phyloP scores from a whole-genome alignment of 2,888 invertebrate species.

The Microctonus aethiopoides region DNA sequence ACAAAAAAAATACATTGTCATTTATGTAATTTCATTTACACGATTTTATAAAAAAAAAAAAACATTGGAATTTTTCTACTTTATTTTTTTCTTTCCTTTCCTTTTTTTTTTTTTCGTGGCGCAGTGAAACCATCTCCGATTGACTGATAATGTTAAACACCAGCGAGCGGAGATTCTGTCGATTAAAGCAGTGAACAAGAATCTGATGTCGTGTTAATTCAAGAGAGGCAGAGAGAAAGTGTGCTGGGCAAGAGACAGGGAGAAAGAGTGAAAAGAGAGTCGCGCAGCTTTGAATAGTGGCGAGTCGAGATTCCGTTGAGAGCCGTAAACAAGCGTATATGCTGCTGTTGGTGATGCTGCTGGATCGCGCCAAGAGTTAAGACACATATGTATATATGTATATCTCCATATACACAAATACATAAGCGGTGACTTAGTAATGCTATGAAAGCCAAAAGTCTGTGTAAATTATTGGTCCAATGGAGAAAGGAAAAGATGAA shows the following conservation, averaged over 20 bases:
- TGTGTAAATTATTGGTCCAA: conserved; percentile 40
- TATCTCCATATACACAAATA: neutral
- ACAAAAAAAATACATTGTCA: neutral
- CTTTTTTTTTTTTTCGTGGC: neutral
- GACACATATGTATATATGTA: neutral
- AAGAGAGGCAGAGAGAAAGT: conserved; percentile 20
- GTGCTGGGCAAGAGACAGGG: neutral
- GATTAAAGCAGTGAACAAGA: conserved; percentile 9
- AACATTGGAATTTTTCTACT: neutral
- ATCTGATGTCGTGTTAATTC: conserved; percentile 21
- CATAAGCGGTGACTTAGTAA: neutral
- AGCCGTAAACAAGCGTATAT: conserved; percentile 6
- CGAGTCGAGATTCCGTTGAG: conserved; percentile 6
- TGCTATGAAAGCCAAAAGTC: conserved; percentile 15
- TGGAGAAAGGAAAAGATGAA: conserved; percentile 27
- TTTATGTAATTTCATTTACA: conserved; percentile 1
- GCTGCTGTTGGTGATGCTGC: neutral
- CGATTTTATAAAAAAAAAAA: neutral
- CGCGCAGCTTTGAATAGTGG: conserved; percentile 11
- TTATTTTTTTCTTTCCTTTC: neutral
- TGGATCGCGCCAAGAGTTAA: conserved; percentile 19
- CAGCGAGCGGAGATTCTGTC: conserved; percentile 12
- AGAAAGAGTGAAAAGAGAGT: conserved; percentile 17
- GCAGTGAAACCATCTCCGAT: conserved; percentile 9
- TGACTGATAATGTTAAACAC: conserved; percentile 10